A percentile compares a stretch with the other conserved stretches of the same genome.
Conservation (phyloP, 2,888 invertebrate genomes). For the Reticulitermes lucifugus region DNA sequence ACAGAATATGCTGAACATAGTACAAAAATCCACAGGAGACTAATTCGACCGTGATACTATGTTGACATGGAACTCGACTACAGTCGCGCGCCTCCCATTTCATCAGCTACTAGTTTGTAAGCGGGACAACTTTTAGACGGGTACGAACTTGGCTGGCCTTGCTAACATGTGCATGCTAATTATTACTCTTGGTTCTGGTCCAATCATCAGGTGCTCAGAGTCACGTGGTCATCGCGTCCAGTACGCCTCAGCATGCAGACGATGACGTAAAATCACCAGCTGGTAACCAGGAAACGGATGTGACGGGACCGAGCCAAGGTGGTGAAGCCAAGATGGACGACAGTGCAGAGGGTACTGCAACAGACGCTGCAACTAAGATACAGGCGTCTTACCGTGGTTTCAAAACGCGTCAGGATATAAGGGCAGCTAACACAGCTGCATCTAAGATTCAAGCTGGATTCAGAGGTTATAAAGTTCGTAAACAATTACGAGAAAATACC, state of each 20-base stretch:
- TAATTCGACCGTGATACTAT: too few species aligned
- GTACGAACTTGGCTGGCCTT: constrained; percentile 8
- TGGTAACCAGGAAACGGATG: constrained; percentile 24
- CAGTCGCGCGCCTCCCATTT: too few species aligned
- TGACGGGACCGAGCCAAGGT: constrained; percentile 4
- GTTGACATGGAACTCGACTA: too few species aligned
- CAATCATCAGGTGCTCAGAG: constrained; percentile 34
- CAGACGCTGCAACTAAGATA: constrained; percentile 67
- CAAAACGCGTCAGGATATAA: constrained; percentile 55
- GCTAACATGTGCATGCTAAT: constrained; percentile 35
- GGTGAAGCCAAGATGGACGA: constrained; percentile 35
- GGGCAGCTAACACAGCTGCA: constrained; percentile 61
- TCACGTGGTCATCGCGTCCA: constrained; percentile 23
- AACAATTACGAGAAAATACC: constrained; percentile 43
- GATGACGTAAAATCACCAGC: constrained; percentile 31
- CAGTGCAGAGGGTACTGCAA: background rate
- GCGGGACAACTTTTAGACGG: too few species aligned
- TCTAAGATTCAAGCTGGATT: constrained; percentile 70
- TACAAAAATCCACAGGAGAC: too few species aligned
- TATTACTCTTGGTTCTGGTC: constrained; percentile 33
- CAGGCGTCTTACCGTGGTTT: constrained; percentile 70
- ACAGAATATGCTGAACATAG: too few species aligned
- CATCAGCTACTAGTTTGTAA: too few species aligned
- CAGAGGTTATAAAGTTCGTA: constrained; percentile 65
- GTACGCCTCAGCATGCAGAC: background rate